Evolutionary conservation across 2,113 vertebrate species (phyloP).

Genomic region (Elephantulus edwardii): DNA sequence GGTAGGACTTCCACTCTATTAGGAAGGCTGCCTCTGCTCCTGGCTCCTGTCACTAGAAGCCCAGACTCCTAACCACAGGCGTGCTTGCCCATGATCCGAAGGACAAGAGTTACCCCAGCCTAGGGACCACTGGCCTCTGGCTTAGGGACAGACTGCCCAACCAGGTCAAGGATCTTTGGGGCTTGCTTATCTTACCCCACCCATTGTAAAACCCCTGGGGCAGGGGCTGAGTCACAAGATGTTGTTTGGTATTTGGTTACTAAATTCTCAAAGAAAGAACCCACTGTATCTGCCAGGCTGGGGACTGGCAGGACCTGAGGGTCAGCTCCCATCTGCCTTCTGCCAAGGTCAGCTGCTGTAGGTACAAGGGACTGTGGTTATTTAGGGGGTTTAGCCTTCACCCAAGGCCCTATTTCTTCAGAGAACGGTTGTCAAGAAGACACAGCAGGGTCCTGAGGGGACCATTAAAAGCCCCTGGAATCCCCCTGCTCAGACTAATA

Average conservation of each 20-base stretch:
- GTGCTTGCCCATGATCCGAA: neutral
- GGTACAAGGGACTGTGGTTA: neutral
- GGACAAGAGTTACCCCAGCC: neutral
- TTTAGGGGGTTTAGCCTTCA: neutral
- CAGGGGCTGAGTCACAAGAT: neutral
- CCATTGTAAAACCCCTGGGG: neutral
- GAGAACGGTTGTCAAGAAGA: neutral
- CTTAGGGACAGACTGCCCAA: neutral
- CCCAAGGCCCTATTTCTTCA: neutral
- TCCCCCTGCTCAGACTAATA: neutral
- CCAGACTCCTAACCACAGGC: neutral
- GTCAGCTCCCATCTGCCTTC: neutral
- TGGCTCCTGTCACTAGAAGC: neutral
- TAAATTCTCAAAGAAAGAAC: constrained; percentile 37
- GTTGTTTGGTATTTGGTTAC: neutral
- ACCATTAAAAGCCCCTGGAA: neutral
- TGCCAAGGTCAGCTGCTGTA: neutral
- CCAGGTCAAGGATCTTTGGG: neutral
- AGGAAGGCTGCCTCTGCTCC: neutral
- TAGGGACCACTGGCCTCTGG: neutral
- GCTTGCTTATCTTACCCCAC: neutral
- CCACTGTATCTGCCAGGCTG: neutral
- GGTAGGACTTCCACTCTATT: neutral
- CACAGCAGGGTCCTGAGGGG: neutral
- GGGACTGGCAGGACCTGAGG: neutral